Percentiles rank a stretch among this genome's conserved stretches.
Evolutionary conservation across 2,797 vertebrate genomes (phyloP).

Genomic region (Morelia viridis): DNA sequence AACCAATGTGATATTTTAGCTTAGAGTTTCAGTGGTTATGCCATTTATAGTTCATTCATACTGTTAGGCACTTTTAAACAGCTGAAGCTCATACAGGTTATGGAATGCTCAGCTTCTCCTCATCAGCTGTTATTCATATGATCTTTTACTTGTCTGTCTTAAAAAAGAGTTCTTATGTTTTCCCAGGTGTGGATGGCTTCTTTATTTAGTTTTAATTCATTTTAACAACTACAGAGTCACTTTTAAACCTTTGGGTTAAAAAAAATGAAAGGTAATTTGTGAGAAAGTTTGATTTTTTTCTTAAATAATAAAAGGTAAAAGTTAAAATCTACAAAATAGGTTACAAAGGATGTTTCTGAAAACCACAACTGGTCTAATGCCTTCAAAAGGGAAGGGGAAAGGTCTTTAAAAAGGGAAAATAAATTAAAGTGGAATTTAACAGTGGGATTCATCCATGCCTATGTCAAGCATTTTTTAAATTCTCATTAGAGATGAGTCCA

Average conservation of each 20-base stretch:
- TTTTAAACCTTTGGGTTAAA: slow-evolving; percentile 41
- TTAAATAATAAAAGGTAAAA: slow-evolving; percentile 27
- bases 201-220: slow-evolving; percentile 29
- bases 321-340: slow-evolving; percentile 35
- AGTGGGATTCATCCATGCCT: slow-evolving; percentile 10
- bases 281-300: slow-evolving; percentile 30
- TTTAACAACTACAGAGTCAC: slow-evolving; percentile 10
- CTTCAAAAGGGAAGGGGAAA: slow-evolving; percentile 20
- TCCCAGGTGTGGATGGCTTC: background rate
- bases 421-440: slow-evolving; percentile 15
- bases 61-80: slow-evolving; percentile 7
- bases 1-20: background rate
- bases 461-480: slow-evolving; percentile 27
- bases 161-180: slow-evolving; percentile 24
- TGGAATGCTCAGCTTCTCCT: background rate
- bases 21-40: background rate
- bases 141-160: slow-evolving; percentile 21
- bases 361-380: slow-evolving; percentile 26
- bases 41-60: slow-evolving; percentile 13
- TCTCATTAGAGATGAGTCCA: slow-evolving; percentile 23
- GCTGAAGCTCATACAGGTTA: background rate
- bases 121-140: slow-evolving; percentile 23
- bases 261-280: slow-evolving; percentile 41
- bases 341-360: slow-evolving; percentile 21
- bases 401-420: background rate